phyloP scores from a whole-genome alignment of 2,888 invertebrate genomes.

The Cosmia trapezina region DNA sequence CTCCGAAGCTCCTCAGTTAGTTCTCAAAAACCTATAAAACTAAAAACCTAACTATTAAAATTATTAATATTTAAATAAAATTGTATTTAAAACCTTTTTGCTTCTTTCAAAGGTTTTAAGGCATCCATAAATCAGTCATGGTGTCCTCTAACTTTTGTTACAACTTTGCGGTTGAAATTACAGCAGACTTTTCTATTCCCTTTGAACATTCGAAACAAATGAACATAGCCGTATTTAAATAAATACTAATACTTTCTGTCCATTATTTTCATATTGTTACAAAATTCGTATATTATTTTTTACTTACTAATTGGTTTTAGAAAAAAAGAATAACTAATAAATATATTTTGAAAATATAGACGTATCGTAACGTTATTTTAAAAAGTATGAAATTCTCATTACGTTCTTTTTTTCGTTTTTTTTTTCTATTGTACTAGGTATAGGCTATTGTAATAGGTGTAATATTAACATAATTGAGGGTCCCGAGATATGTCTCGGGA shows the following conservation, averaged over 20 bases:
- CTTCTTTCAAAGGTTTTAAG: slow-evolving; percentile 42
- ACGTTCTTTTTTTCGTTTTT: neutral
- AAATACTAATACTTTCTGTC: slow-evolving; percentile 36
- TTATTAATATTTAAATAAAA: neutral
- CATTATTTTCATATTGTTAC: slow-evolving; percentile 12
- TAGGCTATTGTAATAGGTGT: no score
- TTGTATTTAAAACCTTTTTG: slow-evolving; percentile 38
- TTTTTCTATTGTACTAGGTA: neutral
- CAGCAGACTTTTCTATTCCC: slow-evolving; percentile 56
- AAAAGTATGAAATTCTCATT: neutral
- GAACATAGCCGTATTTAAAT: slow-evolving; percentile 31
- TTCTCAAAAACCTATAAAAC: slow-evolving; percentile 7
- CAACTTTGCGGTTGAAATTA: slow-evolving; percentile 58
- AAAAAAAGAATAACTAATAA: neutral
- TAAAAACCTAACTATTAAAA: neutral
- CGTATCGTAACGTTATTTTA: neutral
- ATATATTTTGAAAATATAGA: neutral
- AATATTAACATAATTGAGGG: no score
- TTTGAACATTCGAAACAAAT: slow-evolving; percentile 60
- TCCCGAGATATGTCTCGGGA: no score
- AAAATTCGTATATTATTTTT: neutral
- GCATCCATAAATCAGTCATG: slow-evolving; percentile 20
- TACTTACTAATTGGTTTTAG: neutral
- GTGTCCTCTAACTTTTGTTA: slow-evolving; percentile 39
- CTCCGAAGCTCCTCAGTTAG: neutral